Evolutionary conservation across 2,797 vertebrate genomes (phyloP), one percentile per base, ranked within the genome.

Genomic region (Clarias platycephalus): DNA sequence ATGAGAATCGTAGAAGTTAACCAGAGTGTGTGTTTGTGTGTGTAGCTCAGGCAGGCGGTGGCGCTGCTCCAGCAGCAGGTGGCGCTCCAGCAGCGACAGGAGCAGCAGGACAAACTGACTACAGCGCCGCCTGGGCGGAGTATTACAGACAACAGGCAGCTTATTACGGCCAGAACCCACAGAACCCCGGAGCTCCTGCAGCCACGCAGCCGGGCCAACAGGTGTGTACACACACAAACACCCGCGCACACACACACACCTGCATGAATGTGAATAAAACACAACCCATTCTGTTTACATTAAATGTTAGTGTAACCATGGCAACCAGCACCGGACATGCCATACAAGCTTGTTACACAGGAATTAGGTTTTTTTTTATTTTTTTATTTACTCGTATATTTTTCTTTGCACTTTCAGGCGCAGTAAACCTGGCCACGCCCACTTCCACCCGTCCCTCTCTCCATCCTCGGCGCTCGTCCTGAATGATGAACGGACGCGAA

Each of bases 91-190:
- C 85, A 18, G 94, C 82, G 1, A 91, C 89, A 0, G 91, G 90
- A 26, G 90, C 92, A 6, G 93, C 93, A n/a, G 93, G 93, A 53
- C 95, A 97, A 91, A 95, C 96, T 15, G 97, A 98, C 88, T 98
- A 98, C 92, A 98, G 96, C 2, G 97, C 96, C 0, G 97, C 97
- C 78, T 98, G 97, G 97, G 97, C 97, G 0, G 97, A 98, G 90
- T 98, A 98, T 87, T 98, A 98, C 92, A 95, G 97, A 93, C 97
- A 98, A 90, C 95, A 95, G 90, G 95, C 94, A 2, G 94, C 95
- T 64, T 96, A 95, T 85, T 95, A 95, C 31, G 94, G 94, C 79
- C 95, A 95, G 86, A 88, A 90, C 22, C 91, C 93, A 18, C 94
- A 94, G 88, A 90, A 91, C 10, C 91, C 94, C 1, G 94, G 93